These are phyloP conservation scores for Gymnothorax reevesii DNA, from an alignment of 2,797 vertebrate species.

Conservation along the genomic window DNA sequence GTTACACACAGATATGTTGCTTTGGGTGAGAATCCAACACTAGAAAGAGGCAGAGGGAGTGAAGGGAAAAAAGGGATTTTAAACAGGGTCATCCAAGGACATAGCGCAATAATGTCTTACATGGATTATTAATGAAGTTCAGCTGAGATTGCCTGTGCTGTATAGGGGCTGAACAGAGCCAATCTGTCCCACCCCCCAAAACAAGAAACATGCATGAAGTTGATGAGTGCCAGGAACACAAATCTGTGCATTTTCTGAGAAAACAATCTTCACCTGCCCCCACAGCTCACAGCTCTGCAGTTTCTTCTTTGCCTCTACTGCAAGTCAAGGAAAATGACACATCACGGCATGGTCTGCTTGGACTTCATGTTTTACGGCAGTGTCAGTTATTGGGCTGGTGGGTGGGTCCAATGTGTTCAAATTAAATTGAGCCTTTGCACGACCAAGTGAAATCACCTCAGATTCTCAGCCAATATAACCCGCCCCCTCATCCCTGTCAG, in stretches of 20 bases:
- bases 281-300: neutral
- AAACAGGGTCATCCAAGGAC: constrained; percentile 8
- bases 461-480: neutral
- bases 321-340: neutral
- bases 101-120: neutral
- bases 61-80: neutral
- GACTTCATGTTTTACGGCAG: neutral
- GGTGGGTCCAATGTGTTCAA: neutral
- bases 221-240: neutral
- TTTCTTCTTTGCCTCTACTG: neutral
- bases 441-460: neutral
- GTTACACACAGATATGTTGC: neutral
- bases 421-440: neutral
- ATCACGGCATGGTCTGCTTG: neutral
- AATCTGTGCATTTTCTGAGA: neutral
- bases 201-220: constrained; percentile 1
- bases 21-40: too few species aligned
- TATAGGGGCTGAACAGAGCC: neutral
- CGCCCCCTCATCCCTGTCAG: too few species aligned
- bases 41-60: neutral
- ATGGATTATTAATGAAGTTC: constrained; percentile 14
- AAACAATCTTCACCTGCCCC: neutral
- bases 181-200: neutral
- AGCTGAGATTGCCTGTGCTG: neutral
- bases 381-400: neutral